Evolutionary conservation across 2,797 vertebrate genomes (phyloP), one percentile per base, ranked within the genome.

Genomic region (Chanos chanos): DNA sequence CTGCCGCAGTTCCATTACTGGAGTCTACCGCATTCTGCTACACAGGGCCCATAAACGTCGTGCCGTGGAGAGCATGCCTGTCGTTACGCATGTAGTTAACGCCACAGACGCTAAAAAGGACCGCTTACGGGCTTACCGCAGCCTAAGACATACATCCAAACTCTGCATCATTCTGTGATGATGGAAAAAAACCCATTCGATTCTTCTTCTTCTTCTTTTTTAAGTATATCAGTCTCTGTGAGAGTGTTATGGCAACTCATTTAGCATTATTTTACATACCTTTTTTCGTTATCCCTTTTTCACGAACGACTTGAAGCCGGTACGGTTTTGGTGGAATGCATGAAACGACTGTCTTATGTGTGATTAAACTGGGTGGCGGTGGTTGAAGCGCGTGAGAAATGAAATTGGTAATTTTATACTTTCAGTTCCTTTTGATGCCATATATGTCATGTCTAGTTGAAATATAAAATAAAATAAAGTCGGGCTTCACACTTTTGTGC

Each of bases 151-250:
- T 71, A 94, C 94, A 0, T 99, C 96, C n/a, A 99, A 94, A 80
- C 89, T 99, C 43, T 99, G 96, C 68, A 86, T 87, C n/a, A 91
- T 99, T 89, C 88, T 99, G 86, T 98, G 87, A 94, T 76, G 57
- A n/a, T 18, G 8, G 36, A 41, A 28, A 18, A 9, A 4, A 33
- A 36, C 25, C 48, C 12, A 55, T 8, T n/a, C n/a, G n/a, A n/a
- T n/a, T n/a, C n/a, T n/a, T n/a, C n/a, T n/a, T n/a, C n/a, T n/a
- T n/a, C 18, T 22, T 34, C n/a, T 28, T 12, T 6, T 10, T 18
- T 7, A 12, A 7, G 27, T 27, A 47, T 19, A 6, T 25, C 16
- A 39, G 30, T 19, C 25, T 25, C 25, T 27, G 2, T 7, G 2
- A 27, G 27, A 5, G 7, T 27, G 28, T 27, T 5, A 27, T 6